phyloP scores from a whole-genome alignment of 2,113 vertebrate species.

The Parotia lawesii region DNA sequence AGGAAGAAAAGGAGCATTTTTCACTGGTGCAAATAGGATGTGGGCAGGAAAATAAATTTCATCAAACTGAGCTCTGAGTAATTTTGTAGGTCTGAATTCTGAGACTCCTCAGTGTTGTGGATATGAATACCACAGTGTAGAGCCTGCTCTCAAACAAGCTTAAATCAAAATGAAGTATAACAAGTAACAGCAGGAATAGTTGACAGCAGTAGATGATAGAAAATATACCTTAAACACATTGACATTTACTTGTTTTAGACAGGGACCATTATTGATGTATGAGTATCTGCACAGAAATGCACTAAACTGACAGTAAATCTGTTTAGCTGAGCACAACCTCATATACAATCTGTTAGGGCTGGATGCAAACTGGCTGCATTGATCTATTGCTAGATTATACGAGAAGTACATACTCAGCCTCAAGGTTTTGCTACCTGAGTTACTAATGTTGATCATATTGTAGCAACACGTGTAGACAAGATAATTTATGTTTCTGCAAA shows the following conservation, averaged over 20 bases:
- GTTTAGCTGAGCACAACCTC: background rate
- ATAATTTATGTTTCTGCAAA: background rate
- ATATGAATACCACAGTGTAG: background rate
- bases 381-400: background rate
- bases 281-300: background rate
- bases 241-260: background rate
- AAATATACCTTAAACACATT: background rate
- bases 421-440: background rate
- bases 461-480: background rate
- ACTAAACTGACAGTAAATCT: background rate
- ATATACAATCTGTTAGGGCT: background rate
- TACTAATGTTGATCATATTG: background rate
- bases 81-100: background rate
- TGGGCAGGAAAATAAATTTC: background rate
- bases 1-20: background rate
- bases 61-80: background rate
- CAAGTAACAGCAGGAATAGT: background rate
- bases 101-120: background rate
- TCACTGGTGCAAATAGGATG: background rate
- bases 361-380: background rate
- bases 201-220: background rate
- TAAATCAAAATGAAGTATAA: background rate
- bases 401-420: background rate
- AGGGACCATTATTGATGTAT: background rate
- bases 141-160: background rate